A percentile compares a stretch with the other conserved stretches of the same genome.
Evolutionary conservation across 2,113 vertebrate species (phyloP).

Genomic region (Dolichallabes microphthalmus): DNA sequence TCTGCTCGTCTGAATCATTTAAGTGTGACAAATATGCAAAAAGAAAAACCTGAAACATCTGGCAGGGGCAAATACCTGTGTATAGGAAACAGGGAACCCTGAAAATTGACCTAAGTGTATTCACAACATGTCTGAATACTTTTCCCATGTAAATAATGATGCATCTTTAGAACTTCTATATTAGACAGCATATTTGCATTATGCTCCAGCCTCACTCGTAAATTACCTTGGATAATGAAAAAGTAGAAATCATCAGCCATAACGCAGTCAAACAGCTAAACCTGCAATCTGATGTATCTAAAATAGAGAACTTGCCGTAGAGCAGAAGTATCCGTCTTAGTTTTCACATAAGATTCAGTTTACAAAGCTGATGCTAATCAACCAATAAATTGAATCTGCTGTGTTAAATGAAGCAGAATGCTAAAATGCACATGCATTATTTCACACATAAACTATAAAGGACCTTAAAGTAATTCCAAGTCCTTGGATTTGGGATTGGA

Average conservation of each 20-base stretch:
- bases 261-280: not conserved
- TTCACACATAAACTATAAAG: too few relatives aligned
- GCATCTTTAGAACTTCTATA: not conserved
- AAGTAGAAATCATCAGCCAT: not conserved
- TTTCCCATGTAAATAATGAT: not conserved
- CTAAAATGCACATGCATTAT: not conserved
- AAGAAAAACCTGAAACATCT: too few relatives aligned
- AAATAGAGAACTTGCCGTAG: not conserved
- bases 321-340: not conserved
- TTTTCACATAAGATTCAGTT: not conserved
- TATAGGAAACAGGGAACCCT: not conserved
- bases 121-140: not conserved
- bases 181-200: not conserved
- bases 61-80: too few relatives aligned
- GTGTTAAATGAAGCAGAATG: constrained; percentile 3
- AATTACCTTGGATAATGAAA: not conserved
- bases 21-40: too few relatives aligned
- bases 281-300: not conserved
- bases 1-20: too few relatives aligned
- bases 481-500: not conserved
- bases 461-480: not conserved
- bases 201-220: not conserved
- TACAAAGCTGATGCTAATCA: not conserved
- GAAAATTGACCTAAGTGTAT: not conserved
- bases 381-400: not conserved